A percentile compares a stretch with the other conserved stretches of the same genome.
These are phyloP conservation scores for Endomychus coccineus DNA, from an alignment of 2,888 invertebrate species.

Conservation along the genomic window DNA sequence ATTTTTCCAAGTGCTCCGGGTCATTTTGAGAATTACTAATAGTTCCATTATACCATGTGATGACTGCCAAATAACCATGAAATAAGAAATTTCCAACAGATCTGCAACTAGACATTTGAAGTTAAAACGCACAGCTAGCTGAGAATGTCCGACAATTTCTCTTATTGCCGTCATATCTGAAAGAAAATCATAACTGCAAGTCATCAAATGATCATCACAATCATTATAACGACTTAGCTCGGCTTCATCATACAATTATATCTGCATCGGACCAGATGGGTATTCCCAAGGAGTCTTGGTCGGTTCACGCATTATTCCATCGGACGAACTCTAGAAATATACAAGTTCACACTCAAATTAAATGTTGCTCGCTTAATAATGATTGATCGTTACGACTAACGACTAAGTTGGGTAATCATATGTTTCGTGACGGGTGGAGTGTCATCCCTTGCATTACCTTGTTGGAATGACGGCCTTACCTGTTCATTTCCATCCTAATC, in stretches of 20 bases:
- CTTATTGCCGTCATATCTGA: too few species aligned
- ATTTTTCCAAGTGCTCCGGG: too few species aligned
- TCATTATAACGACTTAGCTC: constrained; percentile 34
- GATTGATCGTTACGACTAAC: constrained; percentile 35
- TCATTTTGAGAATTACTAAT: too few species aligned
- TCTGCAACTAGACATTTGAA: too few species aligned
- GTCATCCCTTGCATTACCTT: constrained; percentile 34
- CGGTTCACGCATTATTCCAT: constrained; percentile 20
- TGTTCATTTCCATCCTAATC: constrained; percentile 26
- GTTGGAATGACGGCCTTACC: constrained; percentile 29
- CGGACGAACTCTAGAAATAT: constrained; percentile 25
- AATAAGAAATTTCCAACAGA: too few species aligned
- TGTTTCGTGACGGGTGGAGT: constrained; percentile 30
- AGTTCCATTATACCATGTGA: too few species aligned
- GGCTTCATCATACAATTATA: constrained; percentile 34
- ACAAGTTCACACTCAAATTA: constrained; percentile 31
- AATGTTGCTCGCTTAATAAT: constrained; percentile 34
- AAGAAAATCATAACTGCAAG: too few species aligned
- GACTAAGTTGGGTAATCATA: constrained; percentile 34
- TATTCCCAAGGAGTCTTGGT: constrained; percentile 15
- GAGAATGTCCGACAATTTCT: too few species aligned
- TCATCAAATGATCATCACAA: constrained; percentile 35
- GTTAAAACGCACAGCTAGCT: too few species aligned
- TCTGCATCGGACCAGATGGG: constrained; percentile 26
- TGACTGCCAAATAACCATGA: too few species aligned